These are phyloP conservation scores for Stenolophus ochropezus DNA, from an alignment of 2,888 invertebrate genomes.

Conservation along the genomic window DNA sequence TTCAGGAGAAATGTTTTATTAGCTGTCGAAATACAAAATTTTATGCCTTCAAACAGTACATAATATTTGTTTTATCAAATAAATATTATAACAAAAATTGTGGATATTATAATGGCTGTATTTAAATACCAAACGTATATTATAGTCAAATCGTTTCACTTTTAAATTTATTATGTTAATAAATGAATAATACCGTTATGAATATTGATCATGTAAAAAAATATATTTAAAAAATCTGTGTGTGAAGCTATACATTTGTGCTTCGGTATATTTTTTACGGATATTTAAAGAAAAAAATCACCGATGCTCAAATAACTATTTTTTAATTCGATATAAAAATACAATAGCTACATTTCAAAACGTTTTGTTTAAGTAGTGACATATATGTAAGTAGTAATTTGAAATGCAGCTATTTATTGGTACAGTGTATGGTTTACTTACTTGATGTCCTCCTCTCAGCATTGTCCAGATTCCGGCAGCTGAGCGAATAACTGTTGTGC, in stretches of 20 bases:
- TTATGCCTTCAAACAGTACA: conserved; percentile 54
- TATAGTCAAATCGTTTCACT: conserved; percentile 50
- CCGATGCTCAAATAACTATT: conserved; percentile 57
- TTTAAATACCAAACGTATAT: conserved; percentile 58
- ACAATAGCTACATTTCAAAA: conserved; percentile 51
- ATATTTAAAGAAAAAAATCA: conserved; percentile 43
- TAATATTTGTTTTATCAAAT: conserved; percentile 43
- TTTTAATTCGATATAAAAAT: conserved; percentile 38
- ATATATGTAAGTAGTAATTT: too few species aligned
- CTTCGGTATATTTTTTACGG: conserved; percentile 58
- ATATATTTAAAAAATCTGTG: conserved; percentile 45
- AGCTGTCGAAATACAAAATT: conserved; percentile 53
- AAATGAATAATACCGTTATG: conserved; percentile 30
- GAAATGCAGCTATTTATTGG: conserved; percentile 51
- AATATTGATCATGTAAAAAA: conserved; percentile 54
- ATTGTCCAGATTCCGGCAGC: background rate
- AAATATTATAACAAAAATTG: conserved; percentile 52
- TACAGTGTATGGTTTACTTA: conserved; percentile 40
- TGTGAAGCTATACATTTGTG: conserved; percentile 59
- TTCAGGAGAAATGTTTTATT: conserved; percentile 42
- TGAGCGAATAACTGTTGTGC: conserved; percentile 54
- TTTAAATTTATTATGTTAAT: conserved; percentile 53
- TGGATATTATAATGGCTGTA: conserved; percentile 58
- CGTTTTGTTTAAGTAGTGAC: too few species aligned
- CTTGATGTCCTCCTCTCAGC: conserved; percentile 53